phyloP scores from a whole-genome alignment of 2,888 invertebrate species.

The Drosophila macrospina region DNA sequence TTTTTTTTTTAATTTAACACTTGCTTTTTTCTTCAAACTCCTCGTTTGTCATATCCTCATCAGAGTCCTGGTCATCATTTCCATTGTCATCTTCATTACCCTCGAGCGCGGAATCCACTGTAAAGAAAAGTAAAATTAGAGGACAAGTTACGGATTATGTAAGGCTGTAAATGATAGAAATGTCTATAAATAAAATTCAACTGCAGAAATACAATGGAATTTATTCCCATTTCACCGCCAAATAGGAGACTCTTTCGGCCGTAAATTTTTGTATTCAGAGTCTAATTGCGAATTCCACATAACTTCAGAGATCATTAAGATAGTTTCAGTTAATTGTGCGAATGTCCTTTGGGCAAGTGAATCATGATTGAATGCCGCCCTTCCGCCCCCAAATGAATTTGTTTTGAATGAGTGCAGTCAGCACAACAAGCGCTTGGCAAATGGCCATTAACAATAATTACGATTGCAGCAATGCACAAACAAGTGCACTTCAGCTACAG shows the following conservation, averaged over 20 bases:
- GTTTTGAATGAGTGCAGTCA: conserved; percentile 40
- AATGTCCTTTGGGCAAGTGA: conserved; percentile 24
- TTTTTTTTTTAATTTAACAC: conserved; percentile 41
- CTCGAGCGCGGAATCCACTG: conserved; percentile 69
- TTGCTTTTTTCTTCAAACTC: conserved; percentile 83
- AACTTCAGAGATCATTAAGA: conserved; percentile 11
- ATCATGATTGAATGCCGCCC: conserved; percentile 11
- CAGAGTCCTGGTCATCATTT: conserved; percentile 55
- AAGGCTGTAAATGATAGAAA: not conserved
- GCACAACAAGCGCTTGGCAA: conserved; percentile 54
- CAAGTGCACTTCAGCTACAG: conserved; percentile 68
- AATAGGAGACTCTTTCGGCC: not conserved
- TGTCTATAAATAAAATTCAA: not conserved
- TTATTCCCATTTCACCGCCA: not conserved
- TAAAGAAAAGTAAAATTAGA: conserved; percentile 46
- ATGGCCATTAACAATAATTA: conserved; percentile 81
- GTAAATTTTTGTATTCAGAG: not conserved
- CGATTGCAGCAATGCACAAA: conserved; percentile 75
- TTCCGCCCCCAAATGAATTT: conserved; percentile 42
- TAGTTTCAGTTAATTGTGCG: conserved; percentile 27
- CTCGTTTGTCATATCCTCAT: conserved; percentile 61
- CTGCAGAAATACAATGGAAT: not conserved
- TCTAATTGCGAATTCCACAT: not conserved
- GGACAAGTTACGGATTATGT: conserved; percentile 8
- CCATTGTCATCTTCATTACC: conserved; percentile 42